phyloP scores from a whole-genome alignment of 1,140 invertebrate species.

The Scaptomyza pallida region DNA sequence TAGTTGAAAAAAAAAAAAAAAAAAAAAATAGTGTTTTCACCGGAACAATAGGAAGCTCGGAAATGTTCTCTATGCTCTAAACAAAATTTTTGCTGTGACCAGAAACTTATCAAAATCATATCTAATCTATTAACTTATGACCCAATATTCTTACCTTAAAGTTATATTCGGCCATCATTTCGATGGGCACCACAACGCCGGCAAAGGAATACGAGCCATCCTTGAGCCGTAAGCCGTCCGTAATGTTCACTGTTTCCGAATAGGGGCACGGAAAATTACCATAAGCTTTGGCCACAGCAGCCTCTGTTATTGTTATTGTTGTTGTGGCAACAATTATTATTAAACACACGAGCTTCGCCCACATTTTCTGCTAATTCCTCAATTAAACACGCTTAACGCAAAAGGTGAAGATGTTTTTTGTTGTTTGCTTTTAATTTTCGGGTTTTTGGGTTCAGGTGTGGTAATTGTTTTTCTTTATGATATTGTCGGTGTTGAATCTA shows the following conservation, averaged over 20 bases:
- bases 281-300: background rate
- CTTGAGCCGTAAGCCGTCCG: constrained; percentile 64
- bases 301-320: background rate
- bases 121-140: background rate
- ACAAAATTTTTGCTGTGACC: too few species aligned
- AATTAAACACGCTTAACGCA: constrained; percentile 29
- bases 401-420: background rate
- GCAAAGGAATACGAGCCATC: constrained; percentile 75
- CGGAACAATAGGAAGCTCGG: too few species aligned
- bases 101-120: too few species aligned
- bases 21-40: too few species aligned
- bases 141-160: constrained; percentile 59
- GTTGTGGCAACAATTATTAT: constrained; percentile 13
- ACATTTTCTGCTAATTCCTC: constrained; percentile 45
- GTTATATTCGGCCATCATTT: constrained; percentile 65
- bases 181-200: constrained; percentile 57
- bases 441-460: constrained; percentile 20
- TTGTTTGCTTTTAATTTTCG: background rate
- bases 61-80: too few species aligned
- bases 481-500: constrained; percentile 9
- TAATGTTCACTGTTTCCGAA: constrained; percentile 70
- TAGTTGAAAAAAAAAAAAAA: too few species aligned
- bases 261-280: constrained; percentile 56
- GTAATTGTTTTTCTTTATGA: constrained; percentile 25
- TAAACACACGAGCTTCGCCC: constrained; percentile 28